A percentile compares a stretch with the other conserved stretches of the same genome.
phyloP scores from a whole-genome alignment of 2,888 invertebrate species.

The Thereva nobilitata region DNA sequence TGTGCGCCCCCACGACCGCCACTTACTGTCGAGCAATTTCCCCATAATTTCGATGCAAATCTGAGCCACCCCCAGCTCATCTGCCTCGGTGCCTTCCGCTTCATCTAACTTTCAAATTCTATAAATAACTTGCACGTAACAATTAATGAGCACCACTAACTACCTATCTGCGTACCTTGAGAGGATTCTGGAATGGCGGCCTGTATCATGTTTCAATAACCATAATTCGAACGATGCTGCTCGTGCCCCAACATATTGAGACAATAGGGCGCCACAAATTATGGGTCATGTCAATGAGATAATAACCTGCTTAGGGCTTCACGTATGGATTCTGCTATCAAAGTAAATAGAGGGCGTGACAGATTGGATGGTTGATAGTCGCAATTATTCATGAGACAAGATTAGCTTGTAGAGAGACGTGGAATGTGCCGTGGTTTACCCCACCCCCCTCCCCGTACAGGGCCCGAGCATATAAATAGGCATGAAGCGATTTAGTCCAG shows the following conservation, averaged over 20 bases:
- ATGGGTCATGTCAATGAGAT: constrained; percentile 21
- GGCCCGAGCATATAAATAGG: too few relatives aligned
- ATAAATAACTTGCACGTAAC: not conserved
- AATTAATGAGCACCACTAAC: not conserved
- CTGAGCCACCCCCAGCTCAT: too few relatives aligned
- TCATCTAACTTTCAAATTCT: too few relatives aligned
- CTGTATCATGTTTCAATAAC: constrained; percentile 20
- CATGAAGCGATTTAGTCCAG: too few relatives aligned
- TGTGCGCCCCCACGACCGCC: too few relatives aligned
- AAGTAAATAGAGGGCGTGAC: constrained; percentile 21
- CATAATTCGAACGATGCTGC: constrained; percentile 14
- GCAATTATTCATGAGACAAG: constrained; percentile 22
- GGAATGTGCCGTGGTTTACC: not conserved
- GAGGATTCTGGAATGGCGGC: not conserved
- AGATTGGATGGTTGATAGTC: constrained; percentile 15
- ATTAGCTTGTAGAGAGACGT: constrained; percentile 2
- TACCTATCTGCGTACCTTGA: too few relatives aligned
- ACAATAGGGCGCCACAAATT: constrained; percentile 30
- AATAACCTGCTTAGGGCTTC: constrained; percentile 19
- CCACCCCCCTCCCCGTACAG: too few relatives aligned
- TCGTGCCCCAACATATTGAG: constrained; percentile 11
- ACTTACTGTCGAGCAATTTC: too few relatives aligned
- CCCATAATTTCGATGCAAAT: too few relatives aligned
- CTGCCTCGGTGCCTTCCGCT: too few relatives aligned
- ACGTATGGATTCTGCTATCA: constrained; percentile 22